phyloP scores from a whole-genome alignment of 1,140 invertebrate genomes.

The Scaptomyza pallida region DNA sequence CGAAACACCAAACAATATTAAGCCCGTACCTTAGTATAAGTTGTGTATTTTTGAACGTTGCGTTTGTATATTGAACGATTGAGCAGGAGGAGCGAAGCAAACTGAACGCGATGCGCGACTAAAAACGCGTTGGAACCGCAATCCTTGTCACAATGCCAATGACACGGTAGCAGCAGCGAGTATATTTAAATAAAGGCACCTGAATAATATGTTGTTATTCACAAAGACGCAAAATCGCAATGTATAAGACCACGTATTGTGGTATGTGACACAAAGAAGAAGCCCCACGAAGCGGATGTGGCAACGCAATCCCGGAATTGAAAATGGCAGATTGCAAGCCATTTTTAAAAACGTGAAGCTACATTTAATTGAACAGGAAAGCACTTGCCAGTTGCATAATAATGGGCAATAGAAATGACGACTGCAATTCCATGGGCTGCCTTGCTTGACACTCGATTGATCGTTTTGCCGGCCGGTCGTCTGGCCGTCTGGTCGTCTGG shows the following conservation, averaged over 20 bases:
- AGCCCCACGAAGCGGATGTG: conserved; percentile 16
- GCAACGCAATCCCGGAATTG: neutral
- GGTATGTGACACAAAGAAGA: conserved; percentile 9
- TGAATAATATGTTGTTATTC: conserved; percentile 1
- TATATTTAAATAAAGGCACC: conserved; percentile 16
- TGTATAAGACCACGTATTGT: neutral
- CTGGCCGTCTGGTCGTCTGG: conserved; percentile 13
- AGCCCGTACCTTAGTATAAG: conserved; percentile 3
- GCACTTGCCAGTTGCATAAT: neutral
- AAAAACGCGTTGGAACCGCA: conserved; percentile 8
- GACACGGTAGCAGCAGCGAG: neutral
- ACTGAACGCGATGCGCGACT: conserved; percentile 6
- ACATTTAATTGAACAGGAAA: too few species aligned
- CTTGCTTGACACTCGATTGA: neutral
- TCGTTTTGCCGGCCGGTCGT: conserved; percentile 17
- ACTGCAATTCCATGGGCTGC: conserved; percentile 14
- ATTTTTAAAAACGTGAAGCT: too few species aligned
- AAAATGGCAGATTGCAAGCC: neutral
- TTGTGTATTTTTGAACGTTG: neutral
- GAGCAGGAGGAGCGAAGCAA: neutral
- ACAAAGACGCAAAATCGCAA: conserved; percentile 26
- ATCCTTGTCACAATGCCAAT: conserved; percentile 29
- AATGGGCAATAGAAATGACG: neutral
- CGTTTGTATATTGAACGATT: conserved; percentile 5
- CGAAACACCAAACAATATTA: neutral